phyloP scores from a whole-genome alignment of 2,888 invertebrate genomes.

The Aphodius granarius region DNA sequence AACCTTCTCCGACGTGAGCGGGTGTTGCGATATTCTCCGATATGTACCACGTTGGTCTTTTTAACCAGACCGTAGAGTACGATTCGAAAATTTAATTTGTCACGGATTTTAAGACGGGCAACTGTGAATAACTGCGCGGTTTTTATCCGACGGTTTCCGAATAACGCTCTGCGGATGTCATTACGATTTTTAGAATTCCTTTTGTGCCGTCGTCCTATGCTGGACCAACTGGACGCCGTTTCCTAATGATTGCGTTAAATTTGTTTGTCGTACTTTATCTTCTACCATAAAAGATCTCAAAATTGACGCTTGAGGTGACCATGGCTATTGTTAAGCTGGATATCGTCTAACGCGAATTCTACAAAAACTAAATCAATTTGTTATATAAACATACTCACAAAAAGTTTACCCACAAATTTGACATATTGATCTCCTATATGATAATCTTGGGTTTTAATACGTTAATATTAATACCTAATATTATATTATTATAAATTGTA shows the following conservation, averaged over 20 bases:
- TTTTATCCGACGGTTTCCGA: background rate
- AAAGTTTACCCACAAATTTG: no score
- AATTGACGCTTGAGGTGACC: background rate
- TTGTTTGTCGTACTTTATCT: background rate
- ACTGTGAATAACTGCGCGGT: background rate
- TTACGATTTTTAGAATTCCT: background rate
- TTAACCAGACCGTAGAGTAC: background rate
- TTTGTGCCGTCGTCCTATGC: background rate
- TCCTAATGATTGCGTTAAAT: background rate
- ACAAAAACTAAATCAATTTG: no score
- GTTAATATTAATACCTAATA: no score
- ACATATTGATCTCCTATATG: no score
- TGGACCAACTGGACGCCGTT: background rate
- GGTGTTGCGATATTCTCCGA: background rate
- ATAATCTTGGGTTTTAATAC: no score
- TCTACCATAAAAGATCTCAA: background rate
- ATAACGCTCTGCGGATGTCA: background rate
- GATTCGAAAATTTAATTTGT: background rate
- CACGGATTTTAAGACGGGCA: background rate
- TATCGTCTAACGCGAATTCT: no score
- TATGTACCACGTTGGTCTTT: background rate
- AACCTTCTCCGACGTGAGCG: background rate
- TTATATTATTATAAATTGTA: no score
- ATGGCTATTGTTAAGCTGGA: no score
- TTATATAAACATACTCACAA: no score